A percentile compares a stretch with the other conserved stretches of the same genome.
Evolutionary conservation across 1,140 invertebrate genomes (phyloP).

Genomic region (Drosophila triauraria): DNA sequence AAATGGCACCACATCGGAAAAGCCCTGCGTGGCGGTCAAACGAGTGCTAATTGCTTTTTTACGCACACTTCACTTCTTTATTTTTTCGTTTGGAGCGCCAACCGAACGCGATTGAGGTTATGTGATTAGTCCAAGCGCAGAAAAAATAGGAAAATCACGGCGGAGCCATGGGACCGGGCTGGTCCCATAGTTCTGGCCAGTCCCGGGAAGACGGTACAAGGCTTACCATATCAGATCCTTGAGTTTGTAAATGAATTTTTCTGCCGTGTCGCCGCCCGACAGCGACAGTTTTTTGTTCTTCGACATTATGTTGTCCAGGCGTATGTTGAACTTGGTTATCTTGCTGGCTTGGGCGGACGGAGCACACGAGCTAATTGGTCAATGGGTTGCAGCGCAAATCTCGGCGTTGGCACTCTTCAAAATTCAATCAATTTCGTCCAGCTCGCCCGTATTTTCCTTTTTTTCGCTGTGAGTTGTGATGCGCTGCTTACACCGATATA

Average conservation of each 20-base stretch:
- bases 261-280: slow-evolving; percentile 72
- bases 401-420: slow-evolving; percentile 28
- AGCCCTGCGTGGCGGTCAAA: slow-evolving; percentile 17
- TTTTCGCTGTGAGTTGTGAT: slow-evolving; percentile 64
- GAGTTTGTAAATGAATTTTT: slow-evolving; percentile 82
- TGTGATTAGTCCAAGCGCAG: slow-evolving; percentile 32
- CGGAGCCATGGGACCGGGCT: background rate
- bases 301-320: slow-evolving; percentile 83
- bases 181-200: background rate
- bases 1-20: slow-evolving; percentile 12
- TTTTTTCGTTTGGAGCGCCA: slow-evolving; percentile 47
- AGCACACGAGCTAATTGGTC: slow-evolving; percentile 41
- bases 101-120: slow-evolving; percentile 67
- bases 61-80: slow-evolving; percentile 41
- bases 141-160: slow-evolving; percentile 4
- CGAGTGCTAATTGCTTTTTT: slow-evolving; percentile 45
- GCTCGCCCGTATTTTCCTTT: slow-evolving; percentile 67
- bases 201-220: background rate
- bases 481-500: slow-evolving; percentile 22
- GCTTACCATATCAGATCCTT: slow-evolving; percentile 84
- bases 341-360: slow-evolving; percentile 59
- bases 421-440: slow-evolving; percentile 43
- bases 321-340: slow-evolving; percentile 80
- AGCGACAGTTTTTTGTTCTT: slow-evolving; percentile 84
- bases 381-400: slow-evolving; percentile 40